phyloP scores from a whole-genome alignment of 2,888 invertebrate species.

The Mesorhabditis spiculigera region DNA sequence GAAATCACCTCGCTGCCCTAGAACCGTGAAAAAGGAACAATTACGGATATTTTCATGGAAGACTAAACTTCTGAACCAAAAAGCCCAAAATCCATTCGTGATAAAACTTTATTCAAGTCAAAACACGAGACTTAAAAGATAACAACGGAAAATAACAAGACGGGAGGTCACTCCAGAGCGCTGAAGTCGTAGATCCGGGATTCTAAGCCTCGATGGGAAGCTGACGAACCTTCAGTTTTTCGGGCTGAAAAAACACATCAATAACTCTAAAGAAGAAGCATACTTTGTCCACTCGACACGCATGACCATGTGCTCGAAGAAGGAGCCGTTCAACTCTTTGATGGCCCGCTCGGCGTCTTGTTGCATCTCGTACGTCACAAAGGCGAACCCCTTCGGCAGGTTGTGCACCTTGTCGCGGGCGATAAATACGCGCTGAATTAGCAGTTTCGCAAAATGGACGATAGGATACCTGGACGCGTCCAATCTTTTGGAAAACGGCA shows the following conservation, averaged over 20 bases:
- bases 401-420: conserved; percentile 77
- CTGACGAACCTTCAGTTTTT: background rate
- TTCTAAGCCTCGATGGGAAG: no score
- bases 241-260: background rate
- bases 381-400: conserved; percentile 80
- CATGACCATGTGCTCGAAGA: conserved; percentile 83
- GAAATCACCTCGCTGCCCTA: no score
- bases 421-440: conserved; percentile 78
- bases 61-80: no score
- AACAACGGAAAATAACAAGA: no score
- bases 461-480: conserved; percentile 59
- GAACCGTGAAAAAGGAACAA: no score
- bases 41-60: no score
- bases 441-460: background rate
- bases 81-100: no score
- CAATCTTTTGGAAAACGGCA: conserved; percentile 88
- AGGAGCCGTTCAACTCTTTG: conserved; percentile 61
- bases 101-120: no score
- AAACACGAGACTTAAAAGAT: no score
- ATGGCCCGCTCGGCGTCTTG: conserved; percentile 73
- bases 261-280: conserved; percentile 5
- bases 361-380: conserved; percentile 88
- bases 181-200: no score
- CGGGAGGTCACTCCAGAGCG: no score
- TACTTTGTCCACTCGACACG: conserved; percentile 68